A percentile compares a stretch with the other conserved stretches of the same genome.
phyloP scores from a whole-genome alignment of 1,140 invertebrate species.

The Elymnias hypermnestra region DNA sequence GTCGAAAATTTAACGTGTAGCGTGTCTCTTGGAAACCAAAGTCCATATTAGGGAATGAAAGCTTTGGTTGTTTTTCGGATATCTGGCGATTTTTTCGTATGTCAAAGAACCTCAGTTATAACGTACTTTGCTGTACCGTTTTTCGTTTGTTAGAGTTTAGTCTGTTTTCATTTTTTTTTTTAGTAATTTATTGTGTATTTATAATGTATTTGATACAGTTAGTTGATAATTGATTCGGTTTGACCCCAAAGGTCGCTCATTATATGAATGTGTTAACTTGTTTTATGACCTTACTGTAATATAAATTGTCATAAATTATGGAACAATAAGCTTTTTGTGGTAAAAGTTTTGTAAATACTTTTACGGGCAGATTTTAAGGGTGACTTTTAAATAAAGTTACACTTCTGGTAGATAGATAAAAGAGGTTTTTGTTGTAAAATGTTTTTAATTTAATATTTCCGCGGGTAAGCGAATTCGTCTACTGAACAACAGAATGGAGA shows the following conservation, averaged over 20 bases:
- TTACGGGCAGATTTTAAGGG: slow-evolving; percentile 11
- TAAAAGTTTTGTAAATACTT: slow-evolving; percentile 18
- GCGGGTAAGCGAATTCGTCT: slow-evolving; percentile 11
- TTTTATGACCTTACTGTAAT: slow-evolving; percentile 55
- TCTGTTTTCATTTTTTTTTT: slow-evolving; percentile 18
- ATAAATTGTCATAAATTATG: slow-evolving; percentile 13
- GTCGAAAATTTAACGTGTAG: slow-evolving; percentile 29
- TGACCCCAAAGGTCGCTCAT: slow-evolving; percentile 33
- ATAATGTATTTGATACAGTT: slow-evolving; percentile 23
- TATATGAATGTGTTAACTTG: slow-evolving; percentile 51
- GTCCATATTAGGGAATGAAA: slow-evolving; percentile 18
- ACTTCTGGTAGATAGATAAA: slow-evolving; percentile 25
- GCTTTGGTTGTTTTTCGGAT: slow-evolving; percentile 5
- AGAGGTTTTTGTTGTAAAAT: slow-evolving; percentile 29
- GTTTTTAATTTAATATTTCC: slow-evolving; percentile 24
- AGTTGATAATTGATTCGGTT: slow-evolving; percentile 56
- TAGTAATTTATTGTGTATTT: slow-evolving; percentile 31
- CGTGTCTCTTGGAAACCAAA: slow-evolving; percentile 49
- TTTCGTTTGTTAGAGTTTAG: slow-evolving; percentile 17
- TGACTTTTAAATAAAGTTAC: slow-evolving; percentile 24
- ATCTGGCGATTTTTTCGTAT: neutral
- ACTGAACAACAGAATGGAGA: neutral
- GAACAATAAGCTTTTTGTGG: slow-evolving; percentile 11
- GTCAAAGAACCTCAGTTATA: slow-evolving; percentile 1
- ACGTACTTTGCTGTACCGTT: slow-evolving; percentile 12